Base-by-base conservation (phyloP, 2,797 vertebrate species). In the Microctenopoma steveboyesi region DNA sequence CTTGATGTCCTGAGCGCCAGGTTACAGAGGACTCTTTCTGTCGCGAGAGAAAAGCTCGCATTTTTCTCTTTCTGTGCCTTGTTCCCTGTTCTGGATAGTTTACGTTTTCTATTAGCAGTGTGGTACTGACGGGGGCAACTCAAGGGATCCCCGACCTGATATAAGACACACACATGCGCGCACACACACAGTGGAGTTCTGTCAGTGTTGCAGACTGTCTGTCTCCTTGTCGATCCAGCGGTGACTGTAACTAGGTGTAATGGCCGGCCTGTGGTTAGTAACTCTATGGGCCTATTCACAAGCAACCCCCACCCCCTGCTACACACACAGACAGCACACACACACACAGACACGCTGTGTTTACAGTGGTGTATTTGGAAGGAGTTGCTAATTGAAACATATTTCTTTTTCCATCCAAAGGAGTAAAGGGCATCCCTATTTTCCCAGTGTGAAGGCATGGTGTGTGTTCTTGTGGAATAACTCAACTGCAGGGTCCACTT, bases 211-310 rank as follows among this genome's bases (percentile, higher is more conserved):
- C 86, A 93, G 92, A 93, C 92, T 92, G 86, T 88, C 89, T 91
- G 92, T 93, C 93, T 93, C 93, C 91, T 88, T 69, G 90, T 85
- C 89, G 80, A 91, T 91, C 89, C 85, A 82, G 86, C 33, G 82
- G 89, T 88, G 89, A 92, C 89, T 90, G 87, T 91, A 88, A 89
- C 89, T 89, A 89, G 86, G 88, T 91, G 90, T 89, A 91, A 91
- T 90, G 85, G 87, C 87, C 82, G 86, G 78, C 78, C 84, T 91
- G 90, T 92, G 90, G 91, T 92, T 88, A 89, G 81, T 56, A 64
- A 84, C 85, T 92, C 91, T 92, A 91, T 93, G 89, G 89, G 84
- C 78, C 92, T 86, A 92, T 94, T 92, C 93, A 92, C 86, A 57
- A 89, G 82, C 66, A 67, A 62, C 76, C 82, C 51, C 49, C 22